Evolutionary conservation across 2,888 invertebrate genomes (phyloP).

Genomic region (Latrodectus elegans): DNA sequence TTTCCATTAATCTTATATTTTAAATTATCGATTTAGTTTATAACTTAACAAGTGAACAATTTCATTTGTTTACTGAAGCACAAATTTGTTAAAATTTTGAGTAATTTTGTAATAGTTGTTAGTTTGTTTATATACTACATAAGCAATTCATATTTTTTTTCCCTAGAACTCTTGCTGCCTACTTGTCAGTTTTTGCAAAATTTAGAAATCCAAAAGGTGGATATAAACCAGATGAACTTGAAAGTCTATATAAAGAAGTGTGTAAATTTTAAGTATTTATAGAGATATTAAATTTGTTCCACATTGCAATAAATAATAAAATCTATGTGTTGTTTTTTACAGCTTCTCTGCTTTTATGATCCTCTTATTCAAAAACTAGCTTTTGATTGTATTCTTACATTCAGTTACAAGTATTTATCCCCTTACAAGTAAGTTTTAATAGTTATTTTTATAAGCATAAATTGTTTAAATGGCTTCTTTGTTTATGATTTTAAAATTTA

Average conservation of each 20-base stretch:
- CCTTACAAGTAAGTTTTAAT: slow-evolving; percentile 73
- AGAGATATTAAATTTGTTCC: background rate
- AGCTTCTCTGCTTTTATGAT: slow-evolving; percentile 87
- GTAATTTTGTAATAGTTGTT: too few species aligned
- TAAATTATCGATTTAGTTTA: too few species aligned
- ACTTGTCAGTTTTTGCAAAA: slow-evolving; percentile 85
- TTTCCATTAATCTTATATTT: too few species aligned
- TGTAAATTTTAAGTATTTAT: slow-evolving; percentile 2
- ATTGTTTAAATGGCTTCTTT: background rate
- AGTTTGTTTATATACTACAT: too few species aligned
- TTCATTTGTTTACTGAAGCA: too few species aligned
- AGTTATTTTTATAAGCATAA: background rate
- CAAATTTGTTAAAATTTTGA: too few species aligned
- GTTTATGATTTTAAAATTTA: background rate
- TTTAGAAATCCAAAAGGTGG: slow-evolving; percentile 87
- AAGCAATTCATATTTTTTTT: background rate
- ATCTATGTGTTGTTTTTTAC: slow-evolving; percentile 74
- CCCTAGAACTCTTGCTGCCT: slow-evolving; percentile 78
- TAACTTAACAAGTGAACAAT: too few species aligned
- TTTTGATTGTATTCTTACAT: slow-evolving; percentile 88
- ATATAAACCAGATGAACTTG: slow-evolving; percentile 84
- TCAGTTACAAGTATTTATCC: slow-evolving; percentile 74
- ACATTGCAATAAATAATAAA: background rate
- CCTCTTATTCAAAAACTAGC: slow-evolving; percentile 88
- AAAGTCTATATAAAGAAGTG: slow-evolving; percentile 75